Evolutionary conservation across 2,888 invertebrate species (phyloP).

Genomic region (Arrhopalites spinosus): DNA sequence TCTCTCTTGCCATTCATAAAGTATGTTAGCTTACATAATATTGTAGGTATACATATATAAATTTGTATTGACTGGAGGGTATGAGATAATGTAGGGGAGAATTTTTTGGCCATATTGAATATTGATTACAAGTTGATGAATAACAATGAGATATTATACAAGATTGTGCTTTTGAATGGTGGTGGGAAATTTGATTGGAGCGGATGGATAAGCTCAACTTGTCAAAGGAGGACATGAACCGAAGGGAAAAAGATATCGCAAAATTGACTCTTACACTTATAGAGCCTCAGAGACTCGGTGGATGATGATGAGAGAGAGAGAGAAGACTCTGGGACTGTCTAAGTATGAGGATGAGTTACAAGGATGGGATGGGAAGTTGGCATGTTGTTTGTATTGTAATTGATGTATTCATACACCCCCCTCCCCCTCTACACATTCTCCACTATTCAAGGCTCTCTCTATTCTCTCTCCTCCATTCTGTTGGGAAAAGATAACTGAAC

Average conservation of each 20-base stretch:
- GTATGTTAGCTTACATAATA: too few species aligned
- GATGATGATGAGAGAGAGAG: too few species aligned
- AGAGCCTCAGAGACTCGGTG: not conserved
- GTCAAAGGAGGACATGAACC: not conserved
- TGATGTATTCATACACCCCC: slow-evolving; percentile 14
- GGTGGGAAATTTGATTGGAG: not conserved
- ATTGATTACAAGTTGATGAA: too few species aligned
- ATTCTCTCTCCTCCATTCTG: not conserved
- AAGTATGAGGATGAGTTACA: not conserved
- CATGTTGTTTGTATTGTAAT: slow-evolving; percentile 26
- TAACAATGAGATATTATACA: not conserved
- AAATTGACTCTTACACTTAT: not conserved
- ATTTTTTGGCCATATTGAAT: too few species aligned
- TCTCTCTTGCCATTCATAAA: not conserved
- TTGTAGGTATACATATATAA: too few species aligned
- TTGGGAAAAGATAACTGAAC: slow-evolving; percentile 25
- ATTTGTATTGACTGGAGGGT: too few species aligned
- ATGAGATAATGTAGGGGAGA: too few species aligned
- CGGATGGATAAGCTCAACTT: not conserved
- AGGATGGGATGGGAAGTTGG: slow-evolving; percentile 6
- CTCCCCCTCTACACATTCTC: not conserved
- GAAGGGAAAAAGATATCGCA: not conserved
- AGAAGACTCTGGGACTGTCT: too few species aligned
- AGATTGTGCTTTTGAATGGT: not conserved
- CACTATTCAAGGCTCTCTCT: not conserved